Evolutionary conservation across 1,140 invertebrate genomes (phyloP).

Genomic region (Arion vulgaris): DNA sequence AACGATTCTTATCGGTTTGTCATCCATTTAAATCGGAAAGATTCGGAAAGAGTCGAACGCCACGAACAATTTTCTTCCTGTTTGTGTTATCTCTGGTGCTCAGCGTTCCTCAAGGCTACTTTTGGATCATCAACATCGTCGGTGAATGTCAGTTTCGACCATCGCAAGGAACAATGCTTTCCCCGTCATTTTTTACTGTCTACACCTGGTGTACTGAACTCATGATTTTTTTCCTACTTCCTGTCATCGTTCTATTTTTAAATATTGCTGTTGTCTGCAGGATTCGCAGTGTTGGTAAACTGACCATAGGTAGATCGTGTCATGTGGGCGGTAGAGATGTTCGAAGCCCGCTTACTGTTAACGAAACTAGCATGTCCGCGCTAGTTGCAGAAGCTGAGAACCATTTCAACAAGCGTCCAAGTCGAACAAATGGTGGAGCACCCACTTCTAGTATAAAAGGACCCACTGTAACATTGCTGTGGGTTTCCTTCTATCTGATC

Average conservation of each 20-base stretch:
- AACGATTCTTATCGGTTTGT: constrained; percentile 85
- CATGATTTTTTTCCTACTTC: constrained; percentile 59
- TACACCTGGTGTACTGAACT: constrained; percentile 63
- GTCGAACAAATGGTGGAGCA: not conserved
- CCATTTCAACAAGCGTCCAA: not conserved
- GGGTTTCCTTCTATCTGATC: constrained; percentile 67
- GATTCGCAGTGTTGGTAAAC: constrained; percentile 37
- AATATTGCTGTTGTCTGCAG: constrained; percentile 60
- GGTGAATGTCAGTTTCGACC: constrained; percentile 35
- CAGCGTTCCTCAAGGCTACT: constrained; percentile 46
- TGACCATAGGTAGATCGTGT: constrained; percentile 28
- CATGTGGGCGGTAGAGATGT: not conserved
- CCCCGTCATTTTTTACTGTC: constrained; percentile 48
- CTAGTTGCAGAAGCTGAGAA: not conserved
- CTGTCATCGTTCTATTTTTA: constrained; percentile 54
- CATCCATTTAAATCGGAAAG: constrained; percentile 83
- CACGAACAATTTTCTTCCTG: constrained; percentile 74
- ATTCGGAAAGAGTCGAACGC: constrained; percentile 85
- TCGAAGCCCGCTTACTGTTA: not conserved
- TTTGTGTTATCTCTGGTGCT: constrained; percentile 42
- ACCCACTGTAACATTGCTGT: constrained; percentile 62
- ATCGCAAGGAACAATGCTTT: not conserved
- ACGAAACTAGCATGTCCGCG: not conserved
- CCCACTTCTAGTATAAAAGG: constrained; percentile 40
- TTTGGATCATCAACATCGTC: constrained; percentile 42